Percentiles rank a stretch among this genome's conserved stretches.
These are phyloP conservation scores for Speoplatyrhinus poulsoni DNA, from an alignment of 2,113 vertebrate genomes.

Conservation along the genomic window DNA sequence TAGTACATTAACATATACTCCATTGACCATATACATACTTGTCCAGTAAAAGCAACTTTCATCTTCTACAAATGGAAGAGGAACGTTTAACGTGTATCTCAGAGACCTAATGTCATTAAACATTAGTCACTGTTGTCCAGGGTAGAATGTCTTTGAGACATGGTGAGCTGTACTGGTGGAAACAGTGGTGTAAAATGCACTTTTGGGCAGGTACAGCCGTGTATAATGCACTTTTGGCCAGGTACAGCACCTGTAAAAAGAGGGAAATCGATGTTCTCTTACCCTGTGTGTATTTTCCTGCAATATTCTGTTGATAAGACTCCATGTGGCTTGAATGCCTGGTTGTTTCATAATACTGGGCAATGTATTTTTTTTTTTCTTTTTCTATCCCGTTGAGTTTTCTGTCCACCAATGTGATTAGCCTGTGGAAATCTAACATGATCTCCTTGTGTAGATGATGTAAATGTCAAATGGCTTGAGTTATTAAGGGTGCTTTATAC, in stretches of 20 bases:
- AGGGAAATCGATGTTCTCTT: background rate
- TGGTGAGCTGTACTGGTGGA: background rate
- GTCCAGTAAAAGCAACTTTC: no score
- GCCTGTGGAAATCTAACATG: constrained; percentile 32
- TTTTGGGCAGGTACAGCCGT: background rate
- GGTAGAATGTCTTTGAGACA: background rate
- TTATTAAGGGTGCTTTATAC: constrained; percentile 21
- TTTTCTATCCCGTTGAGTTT: constrained; percentile 6
- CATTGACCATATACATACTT: no score
- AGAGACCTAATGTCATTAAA: no score
- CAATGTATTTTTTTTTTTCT: constrained; percentile 1
- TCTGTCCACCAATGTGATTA: constrained; percentile 21
- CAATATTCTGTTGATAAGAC: constrained; percentile 1
- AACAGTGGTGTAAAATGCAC: background rate
- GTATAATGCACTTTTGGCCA: background rate
- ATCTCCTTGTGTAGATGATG: constrained; percentile 1
- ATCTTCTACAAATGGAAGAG: no score
- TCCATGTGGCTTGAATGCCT: background rate
- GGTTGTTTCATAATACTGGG: constrained; percentile 12
- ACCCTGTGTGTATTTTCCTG: constrained; percentile 45
- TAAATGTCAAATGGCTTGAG: constrained; percentile 16
- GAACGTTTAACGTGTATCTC: no score
- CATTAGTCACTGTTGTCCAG: no score
- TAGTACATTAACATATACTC: no score
- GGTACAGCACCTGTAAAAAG: background rate